Conservation (phyloP, 2,888 invertebrate species). For the Hesperia comma region DNA sequence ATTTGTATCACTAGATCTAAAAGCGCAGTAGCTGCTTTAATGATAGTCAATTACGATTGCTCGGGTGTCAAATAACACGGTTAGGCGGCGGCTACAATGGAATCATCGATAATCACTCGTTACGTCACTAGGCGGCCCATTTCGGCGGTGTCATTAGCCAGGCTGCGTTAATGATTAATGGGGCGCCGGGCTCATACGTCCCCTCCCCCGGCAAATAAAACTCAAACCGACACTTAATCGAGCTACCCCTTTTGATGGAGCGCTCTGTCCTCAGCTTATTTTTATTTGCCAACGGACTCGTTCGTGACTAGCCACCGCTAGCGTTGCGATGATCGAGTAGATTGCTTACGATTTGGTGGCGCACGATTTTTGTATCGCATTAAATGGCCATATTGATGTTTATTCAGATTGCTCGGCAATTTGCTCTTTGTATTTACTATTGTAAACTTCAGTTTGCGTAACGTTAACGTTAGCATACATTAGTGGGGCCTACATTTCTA, state of each 20-base stretch:
- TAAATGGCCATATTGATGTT: conserved; percentile 45
- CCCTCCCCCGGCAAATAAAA: conserved; percentile 72
- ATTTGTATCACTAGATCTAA: conserved; percentile 29
- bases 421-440: conserved; percentile 33
- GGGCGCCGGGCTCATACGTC: conserved; percentile 74
- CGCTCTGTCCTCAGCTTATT: conserved; percentile 65
- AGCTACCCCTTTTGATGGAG: conserved; percentile 82
- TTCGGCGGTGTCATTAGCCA: conserved; percentile 83
- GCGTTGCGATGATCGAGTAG: conserved; percentile 57
- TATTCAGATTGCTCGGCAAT: conserved; percentile 36
- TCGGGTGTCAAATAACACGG: conserved; percentile 47
- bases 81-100: conserved; percentile 46
- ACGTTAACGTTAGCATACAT: conserved; percentile 28
- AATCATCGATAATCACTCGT: conserved; percentile 53
- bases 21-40: conserved; percentile 37
- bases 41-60: conserved; percentile 47
- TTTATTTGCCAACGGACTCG: conserved; percentile 64
- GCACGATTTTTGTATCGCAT: conserved; percentile 64
- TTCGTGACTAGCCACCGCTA: conserved; percentile 60
- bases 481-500: conserved; percentile 10
- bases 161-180: conserved; percentile 83
- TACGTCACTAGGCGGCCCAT: conserved; percentile 68
- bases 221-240: conserved; percentile 79
- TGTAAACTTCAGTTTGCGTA: conserved; percentile 30
- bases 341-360: conserved; percentile 58